Evolutionary conservation across 2,888 invertebrate species (phyloP), one percentile per base, ranked within the genome.

Genomic region (Brenthis hecate): DNA sequence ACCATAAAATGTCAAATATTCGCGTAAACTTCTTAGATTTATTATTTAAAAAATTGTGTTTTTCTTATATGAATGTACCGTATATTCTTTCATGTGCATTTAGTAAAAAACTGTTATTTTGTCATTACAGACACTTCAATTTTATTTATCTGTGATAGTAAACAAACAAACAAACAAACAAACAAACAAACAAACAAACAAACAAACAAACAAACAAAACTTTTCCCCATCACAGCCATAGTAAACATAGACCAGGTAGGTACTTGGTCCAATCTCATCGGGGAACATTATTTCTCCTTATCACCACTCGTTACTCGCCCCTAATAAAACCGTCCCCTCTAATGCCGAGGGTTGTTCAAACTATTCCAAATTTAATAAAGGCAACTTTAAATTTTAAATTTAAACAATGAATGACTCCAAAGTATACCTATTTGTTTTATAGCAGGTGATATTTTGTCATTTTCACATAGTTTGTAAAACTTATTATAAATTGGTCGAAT

Each of bases 301-400:
- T 91, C 91, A 83, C 76, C 85, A 87, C 91, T 91, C 91, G 91
- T 91, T 90, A 89, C 87, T 86, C 88, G 85, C 87, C 91, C 91
- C 91, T 88, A 90, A 91, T 88, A 89, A 91, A 89, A 90, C 86
- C 87, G 85, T 78, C 87, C 90, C 87, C 85, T 43, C 36, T 86
- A 87, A 87, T 90, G 88, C 88, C 83, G 84, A 89, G 91, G 88
- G 89, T 80, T 86, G 85, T 85, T 82, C 84, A 80, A 85, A 81
- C 84, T 86, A 85, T 83, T 87, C 85, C 84, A 88, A 89, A 91
- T 90, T 90, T 89, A 91, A 91, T 91, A 90, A 90, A 82, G 84
- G 85, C 84, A 85, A 88, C 82, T 90, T 89, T 88, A 85, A 91
- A 89, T 89, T 70, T 69, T 66, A 69, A 66, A 66, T 69, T 48